Base-by-base conservation (phyloP, 2,797 vertebrate genomes). In the Falco novaeseelandiae region DNA sequence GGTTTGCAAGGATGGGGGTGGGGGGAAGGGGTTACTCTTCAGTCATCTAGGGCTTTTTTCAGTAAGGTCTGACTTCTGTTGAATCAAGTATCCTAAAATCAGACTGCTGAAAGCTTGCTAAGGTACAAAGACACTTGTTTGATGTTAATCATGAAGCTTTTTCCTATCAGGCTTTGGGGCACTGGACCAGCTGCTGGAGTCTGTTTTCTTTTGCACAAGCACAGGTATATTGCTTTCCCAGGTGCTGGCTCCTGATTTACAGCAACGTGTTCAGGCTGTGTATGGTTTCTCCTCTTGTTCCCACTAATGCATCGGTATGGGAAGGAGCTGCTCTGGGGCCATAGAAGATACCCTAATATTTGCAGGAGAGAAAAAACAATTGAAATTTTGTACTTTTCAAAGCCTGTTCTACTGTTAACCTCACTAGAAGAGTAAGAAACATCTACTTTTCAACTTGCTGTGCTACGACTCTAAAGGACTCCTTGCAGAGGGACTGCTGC, bases 11-110 rank as follows among this genome's bases (percentile, higher is more conserved):
- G 10, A 14, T 9, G 9, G 4, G 36, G 27, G 14, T 3, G 20
- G 38, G 13, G n/a, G 36, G 9, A 61, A 58, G 22, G 61, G 14
- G 22, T 46, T 36, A 27, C n/a, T 12, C 29, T 84, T 71, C 25
- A 19, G 34, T 27, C 77, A 44, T 42, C 14, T 57, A 55, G 4
- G 22, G 0, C 0, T 20, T 18, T 76, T 44, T 82, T 40, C 34
- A 20, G 6, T 46, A 54, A 69, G 23, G n/a, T 66, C 30, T 78
- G 38, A 36, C 27, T 80, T 61, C 8, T 51, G 12, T 74, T 40
- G 63, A 62, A 59, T 48, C n/a, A n/a, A 16, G 1, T 55, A 11
- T 84, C 32, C 19, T 71, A 76, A 74, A 87, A 46, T 26, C 16
- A 88, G 72, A 51, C 54, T 69, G 34, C 27, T 85, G 48, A 76